A percentile compares a stretch with the other conserved stretches of the same genome.
Conservation (phyloP, 2,888 invertebrate species). For the Rhingia rostrata region DNA sequence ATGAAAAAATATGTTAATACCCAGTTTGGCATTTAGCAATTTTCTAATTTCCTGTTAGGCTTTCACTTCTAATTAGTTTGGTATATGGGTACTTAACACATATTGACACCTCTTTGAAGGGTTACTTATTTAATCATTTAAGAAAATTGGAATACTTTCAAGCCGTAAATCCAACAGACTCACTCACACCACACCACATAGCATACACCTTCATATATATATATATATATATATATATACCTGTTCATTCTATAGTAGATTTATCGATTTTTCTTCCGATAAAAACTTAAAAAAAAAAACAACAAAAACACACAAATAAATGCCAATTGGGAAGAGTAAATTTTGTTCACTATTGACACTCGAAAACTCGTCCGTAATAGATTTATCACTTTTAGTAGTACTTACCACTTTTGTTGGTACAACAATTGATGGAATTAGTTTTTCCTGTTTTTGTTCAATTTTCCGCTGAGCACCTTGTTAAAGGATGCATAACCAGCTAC, state of each 20-base stretch:
- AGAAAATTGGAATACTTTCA: conserved; percentile 16
- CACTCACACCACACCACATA: not conserved
- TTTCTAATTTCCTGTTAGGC: not conserved
- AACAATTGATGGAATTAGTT: conserved; percentile 3
- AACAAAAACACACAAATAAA: conserved; percentile 33
- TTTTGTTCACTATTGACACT: conserved; percentile 4
- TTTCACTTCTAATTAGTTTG: not conserved
- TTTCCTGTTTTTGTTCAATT: conserved; percentile 32
- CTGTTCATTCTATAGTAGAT: conserved; percentile 59
- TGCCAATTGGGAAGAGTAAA: not conserved
- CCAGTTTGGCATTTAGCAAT: not conserved
- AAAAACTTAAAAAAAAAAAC: conserved; percentile 20
- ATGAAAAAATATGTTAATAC: conserved; percentile 1
- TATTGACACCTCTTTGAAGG: conserved; percentile 23
- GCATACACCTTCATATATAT: conserved; percentile 12
- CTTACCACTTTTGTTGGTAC: conserved; percentile 42
- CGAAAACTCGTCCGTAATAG: not conserved
- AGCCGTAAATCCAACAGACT: conserved; percentile 19
- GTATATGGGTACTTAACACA: not conserved
- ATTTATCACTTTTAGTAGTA: not conserved
- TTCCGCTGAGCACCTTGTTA: conserved; percentile 50
- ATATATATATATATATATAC: conserved; percentile 35
- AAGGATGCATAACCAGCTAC: conserved; percentile 66
- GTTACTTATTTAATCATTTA: conserved; percentile 28
- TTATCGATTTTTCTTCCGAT: conserved; percentile 67